phyloP scores from a whole-genome alignment of 2,888 invertebrate species.

The Synanthedon vespiformis region DNA sequence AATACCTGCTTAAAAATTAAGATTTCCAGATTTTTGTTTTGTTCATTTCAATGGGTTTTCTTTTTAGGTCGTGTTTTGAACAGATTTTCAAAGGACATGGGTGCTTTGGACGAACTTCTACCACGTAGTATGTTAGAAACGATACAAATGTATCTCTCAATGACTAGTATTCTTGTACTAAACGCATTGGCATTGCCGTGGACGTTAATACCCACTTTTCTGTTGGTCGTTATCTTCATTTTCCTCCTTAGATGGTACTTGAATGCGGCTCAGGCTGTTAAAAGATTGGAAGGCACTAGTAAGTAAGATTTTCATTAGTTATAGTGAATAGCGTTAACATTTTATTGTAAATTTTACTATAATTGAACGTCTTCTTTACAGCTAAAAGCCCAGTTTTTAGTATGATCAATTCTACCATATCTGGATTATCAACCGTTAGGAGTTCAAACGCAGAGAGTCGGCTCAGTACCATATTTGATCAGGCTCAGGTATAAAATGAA shows the following conservation, averaged over 20 bases:
- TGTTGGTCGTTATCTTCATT: slow-evolving; percentile 69
- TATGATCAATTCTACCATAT: slow-evolving; percentile 79
- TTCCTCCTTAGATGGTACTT: slow-evolving; percentile 77
- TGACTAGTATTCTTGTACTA: slow-evolving; percentile 41
- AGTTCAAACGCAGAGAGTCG: slow-evolving; percentile 75
- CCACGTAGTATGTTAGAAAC: slow-evolving; percentile 76
- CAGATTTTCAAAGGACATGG: slow-evolving; percentile 87
- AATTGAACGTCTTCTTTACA: slow-evolving; percentile 28
- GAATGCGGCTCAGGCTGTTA: slow-evolving; percentile 80
- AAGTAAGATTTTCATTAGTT: slow-evolving; percentile 24
- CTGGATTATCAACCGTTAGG: slow-evolving; percentile 81
- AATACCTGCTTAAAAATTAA: not conserved
- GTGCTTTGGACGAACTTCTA: slow-evolving; percentile 80
- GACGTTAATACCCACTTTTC: slow-evolving; percentile 48
- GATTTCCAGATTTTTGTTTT: not conserved
- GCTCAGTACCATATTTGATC: slow-evolving; percentile 71
- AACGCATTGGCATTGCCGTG: slow-evolving; percentile 52
- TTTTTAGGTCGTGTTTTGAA: slow-evolving; percentile 73
- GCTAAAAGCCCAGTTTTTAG: slow-evolving; percentile 85
- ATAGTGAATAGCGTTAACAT: not conserved
- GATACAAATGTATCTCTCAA: slow-evolving; percentile 61
- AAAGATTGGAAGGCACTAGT: slow-evolving; percentile 78
- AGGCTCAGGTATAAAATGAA: slow-evolving; percentile 52
- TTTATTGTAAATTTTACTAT: not conserved
- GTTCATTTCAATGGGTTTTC: slow-evolving; percentile 1